phyloP scores from a whole-genome alignment of 2,797 vertebrate genomes.

The Pseudochirops cupreus region DNA sequence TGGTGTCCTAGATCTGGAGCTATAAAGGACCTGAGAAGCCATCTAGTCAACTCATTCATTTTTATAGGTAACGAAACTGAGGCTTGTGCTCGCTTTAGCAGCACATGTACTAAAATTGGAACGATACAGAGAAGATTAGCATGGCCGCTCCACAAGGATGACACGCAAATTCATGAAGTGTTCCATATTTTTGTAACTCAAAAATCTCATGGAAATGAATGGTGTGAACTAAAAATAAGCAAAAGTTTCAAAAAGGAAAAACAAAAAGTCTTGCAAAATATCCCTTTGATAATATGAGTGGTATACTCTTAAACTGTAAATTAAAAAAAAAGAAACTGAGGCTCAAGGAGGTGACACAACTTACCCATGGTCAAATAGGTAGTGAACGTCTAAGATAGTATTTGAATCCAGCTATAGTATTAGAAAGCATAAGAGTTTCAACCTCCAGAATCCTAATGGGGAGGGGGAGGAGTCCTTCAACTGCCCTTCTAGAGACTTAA shows the following conservation, averaged over 20 bases:
- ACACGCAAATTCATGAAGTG: too few species aligned
- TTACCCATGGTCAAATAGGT: not conserved
- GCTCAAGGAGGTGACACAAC: not conserved
- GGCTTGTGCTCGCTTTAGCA: too few species aligned
- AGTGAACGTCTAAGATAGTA: not conserved
- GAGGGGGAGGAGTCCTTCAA: not conserved
- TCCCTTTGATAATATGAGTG: too few species aligned
- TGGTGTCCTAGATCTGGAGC: not conserved
- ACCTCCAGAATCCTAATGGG: not conserved
- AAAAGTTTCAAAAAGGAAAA: too few species aligned
- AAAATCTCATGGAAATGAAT: too few species aligned
- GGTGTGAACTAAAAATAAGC: too few species aligned
- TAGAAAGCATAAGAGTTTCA: not conserved
- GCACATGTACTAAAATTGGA: too few species aligned
- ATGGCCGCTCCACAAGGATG: too few species aligned
- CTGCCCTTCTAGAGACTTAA: not conserved
- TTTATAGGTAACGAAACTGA: not conserved
- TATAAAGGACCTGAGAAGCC: not conserved
- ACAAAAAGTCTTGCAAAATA: too few species aligned
- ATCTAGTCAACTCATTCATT: not conserved
- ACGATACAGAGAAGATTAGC: too few species aligned
- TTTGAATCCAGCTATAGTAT: not conserved
- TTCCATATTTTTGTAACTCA: too few species aligned
- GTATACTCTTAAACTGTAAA: too few species aligned
- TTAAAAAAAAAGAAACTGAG: not conserved